Percentiles rank a stretch among this genome's conserved stretches.
phyloP scores from a whole-genome alignment of 2,113 vertebrate species.

The Pituophis catenifer region DNA sequence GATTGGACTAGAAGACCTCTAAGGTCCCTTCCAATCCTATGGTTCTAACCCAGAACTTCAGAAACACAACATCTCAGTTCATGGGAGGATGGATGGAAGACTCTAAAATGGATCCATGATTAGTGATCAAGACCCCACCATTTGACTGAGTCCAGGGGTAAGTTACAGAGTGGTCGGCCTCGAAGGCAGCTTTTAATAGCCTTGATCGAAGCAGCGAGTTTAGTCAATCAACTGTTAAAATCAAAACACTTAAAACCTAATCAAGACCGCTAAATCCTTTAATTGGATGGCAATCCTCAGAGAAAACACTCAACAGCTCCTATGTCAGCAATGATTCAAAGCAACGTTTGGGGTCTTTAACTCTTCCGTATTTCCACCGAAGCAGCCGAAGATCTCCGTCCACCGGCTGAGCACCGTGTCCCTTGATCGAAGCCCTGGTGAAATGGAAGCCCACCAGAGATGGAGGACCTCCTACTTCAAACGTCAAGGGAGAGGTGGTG shows the following conservation, averaged over 20 bases:
- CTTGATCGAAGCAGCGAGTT: background rate
- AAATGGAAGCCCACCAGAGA: background rate
- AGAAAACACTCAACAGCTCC: background rate
- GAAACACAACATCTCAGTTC: background rate
- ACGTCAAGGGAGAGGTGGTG: background rate
- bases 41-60: no score
- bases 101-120: background rate
- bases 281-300: conserved; percentile 5
- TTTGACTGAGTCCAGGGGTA: background rate
- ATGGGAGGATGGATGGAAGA: background rate
- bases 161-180: background rate
- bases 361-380: background rate
- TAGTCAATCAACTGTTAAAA: background rate
- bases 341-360: background rate
- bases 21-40: no score
- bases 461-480: background rate
- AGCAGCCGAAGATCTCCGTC: no score
- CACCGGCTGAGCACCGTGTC: background rate
- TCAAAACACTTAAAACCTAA: conserved; percentile 15
- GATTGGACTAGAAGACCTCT: no score
- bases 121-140: background rate
- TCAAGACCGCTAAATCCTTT: background rate
- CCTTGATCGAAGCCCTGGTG: background rate
- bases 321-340: background rate
- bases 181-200: background rate